Base-by-base conservation (phyloP, 2,113 vertebrate genomes). In the Phainopepla nitens region DNA sequence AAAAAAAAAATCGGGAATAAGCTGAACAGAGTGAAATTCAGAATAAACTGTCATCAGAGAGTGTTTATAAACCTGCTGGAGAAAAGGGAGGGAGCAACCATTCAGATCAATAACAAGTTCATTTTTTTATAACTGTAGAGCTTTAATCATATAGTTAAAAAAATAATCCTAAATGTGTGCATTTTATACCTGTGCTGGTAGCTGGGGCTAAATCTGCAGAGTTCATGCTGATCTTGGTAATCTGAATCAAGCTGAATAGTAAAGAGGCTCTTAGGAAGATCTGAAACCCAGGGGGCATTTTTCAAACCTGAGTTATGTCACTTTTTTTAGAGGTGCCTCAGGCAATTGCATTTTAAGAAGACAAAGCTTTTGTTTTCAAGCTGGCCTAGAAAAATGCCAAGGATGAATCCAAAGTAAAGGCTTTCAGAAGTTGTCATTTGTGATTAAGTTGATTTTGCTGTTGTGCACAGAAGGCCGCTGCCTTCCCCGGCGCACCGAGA, bases 351-450 rank as follows among this genome's bases (percentile, higher is more conserved):
- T 97, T 97, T 97, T 95, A 96, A 97, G 96, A 95, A 96, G 95
- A 96, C 92, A 96, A 94, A 96, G 93, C 93, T 97, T 96, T 96
- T 97, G 95, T 96, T 96, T 97, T 87, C 87, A 73, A 62, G 89
- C 84, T 96, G 94, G 93, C 97, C 95, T 97, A 96, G 96, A 97
- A 97, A 97, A 96, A 97, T 84, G 90, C 90, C 96, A 92, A 62
- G 93, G 95, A 94, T 95, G 93, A 95, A 95, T 92, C 93, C 89
- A 71, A 93, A 97, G 96, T 31, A 91, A 87, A 89, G 91, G 95
- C 95, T 97, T 97, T 96, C 87, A 94, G 95, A 90, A 97, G 92
- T 96, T 97, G 95, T 96, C 97, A 71, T 96, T 86, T 94, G 77
- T 81, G 93, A 97, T 97, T 97, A 96, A 90, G 92, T 47, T 96